These are phyloP conservation scores for Empis livida DNA, from an alignment of 2,888 invertebrate species.

Conservation along the genomic window DNA sequence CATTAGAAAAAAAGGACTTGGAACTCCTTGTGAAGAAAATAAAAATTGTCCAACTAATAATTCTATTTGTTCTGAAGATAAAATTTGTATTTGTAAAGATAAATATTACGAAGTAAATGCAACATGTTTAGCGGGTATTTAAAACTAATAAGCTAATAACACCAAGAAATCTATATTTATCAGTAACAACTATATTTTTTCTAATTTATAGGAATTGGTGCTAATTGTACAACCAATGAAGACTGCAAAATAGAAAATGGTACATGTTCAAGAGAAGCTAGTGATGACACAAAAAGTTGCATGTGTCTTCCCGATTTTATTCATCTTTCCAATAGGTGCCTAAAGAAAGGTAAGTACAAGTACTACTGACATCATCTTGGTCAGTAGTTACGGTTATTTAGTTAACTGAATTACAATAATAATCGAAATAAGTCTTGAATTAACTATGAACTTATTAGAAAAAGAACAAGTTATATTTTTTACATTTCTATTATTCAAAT, in stretches of 20 bases:
- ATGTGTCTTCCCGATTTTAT: slow-evolving; percentile 6
- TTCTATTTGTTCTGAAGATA: slow-evolving; percentile 9
- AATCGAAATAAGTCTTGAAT: too few species aligned
- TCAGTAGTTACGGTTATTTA: too few species aligned
- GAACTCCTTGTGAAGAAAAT: slow-evolving; percentile 7
- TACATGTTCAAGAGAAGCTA: slow-evolving; percentile 4
- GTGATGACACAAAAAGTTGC: background rate
- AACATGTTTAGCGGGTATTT: slow-evolving; percentile 8
- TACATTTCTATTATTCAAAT: too few species aligned
- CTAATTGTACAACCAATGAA: background rate
- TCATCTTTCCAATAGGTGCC: background rate
- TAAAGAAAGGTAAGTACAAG: slow-evolving; percentile 5
- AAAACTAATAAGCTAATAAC: too few species aligned
- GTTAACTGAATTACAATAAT: too few species aligned
- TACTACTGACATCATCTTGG: too few species aligned
- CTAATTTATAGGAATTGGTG: slow-evolving; percentile 3
- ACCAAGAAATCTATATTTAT: too few species aligned
- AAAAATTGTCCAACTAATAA: slow-evolving; percentile 7
- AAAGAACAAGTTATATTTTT: too few species aligned
- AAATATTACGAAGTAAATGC: slow-evolving; percentile 7
- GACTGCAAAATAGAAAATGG: slow-evolving; percentile 9
- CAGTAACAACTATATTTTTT: background rate
- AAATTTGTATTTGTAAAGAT: slow-evolving; percentile 10
- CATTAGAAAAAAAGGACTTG: slow-evolving; percentile 7
- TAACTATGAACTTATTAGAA: too few species aligned